Percentiles rank a stretch among this genome's conserved stretches.
These are phyloP conservation scores for Momotus momota DNA, from an alignment of 2,797 vertebrate genomes.

Conservation along the genomic window DNA sequence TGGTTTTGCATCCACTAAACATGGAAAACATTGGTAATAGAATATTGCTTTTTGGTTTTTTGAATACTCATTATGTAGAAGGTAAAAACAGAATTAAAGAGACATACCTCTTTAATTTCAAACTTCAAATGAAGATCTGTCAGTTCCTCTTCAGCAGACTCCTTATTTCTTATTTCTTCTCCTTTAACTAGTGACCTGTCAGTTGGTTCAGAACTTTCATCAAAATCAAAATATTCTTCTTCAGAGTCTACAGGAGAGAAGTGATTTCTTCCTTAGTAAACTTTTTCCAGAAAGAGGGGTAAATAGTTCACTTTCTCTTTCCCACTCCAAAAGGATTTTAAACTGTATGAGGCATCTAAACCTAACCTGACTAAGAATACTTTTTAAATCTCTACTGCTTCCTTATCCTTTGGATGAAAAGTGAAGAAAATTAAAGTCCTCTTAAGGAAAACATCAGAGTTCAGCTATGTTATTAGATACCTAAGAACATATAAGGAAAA, in stretches of 20 bases:
- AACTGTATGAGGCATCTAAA: not conserved
- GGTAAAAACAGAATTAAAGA: not conserved
- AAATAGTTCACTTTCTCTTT: not conserved
- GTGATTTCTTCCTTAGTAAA: not conserved
- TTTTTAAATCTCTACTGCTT: not conserved
- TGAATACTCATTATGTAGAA: not conserved
- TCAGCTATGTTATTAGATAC: not conserved
- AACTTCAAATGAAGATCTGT: constrained; percentile 89
- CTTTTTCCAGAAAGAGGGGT: not conserved
- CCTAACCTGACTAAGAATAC: not conserved
- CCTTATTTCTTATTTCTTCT: constrained; percentile 45
- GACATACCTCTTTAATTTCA: constrained; percentile 89
- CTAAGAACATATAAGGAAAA: not conserved
- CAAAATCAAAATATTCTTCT: constrained; percentile 87
- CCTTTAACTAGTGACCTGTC: not conserved
- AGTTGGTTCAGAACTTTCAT: constrained; percentile 36
- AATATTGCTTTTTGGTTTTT: not conserved
- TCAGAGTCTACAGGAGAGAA: constrained; percentile 85
- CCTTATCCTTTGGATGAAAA: not conserved
- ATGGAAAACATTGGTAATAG: not conserved
- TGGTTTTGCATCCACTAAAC: not conserved
- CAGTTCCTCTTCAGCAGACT: constrained; percentile 83
- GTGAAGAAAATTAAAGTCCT: not conserved
- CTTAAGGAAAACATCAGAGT: not conserved
- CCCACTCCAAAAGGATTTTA: not conserved